Evolutionary conservation across 1,140 invertebrate species (phyloP).

Genomic region (Drosophila hydei): DNA sequence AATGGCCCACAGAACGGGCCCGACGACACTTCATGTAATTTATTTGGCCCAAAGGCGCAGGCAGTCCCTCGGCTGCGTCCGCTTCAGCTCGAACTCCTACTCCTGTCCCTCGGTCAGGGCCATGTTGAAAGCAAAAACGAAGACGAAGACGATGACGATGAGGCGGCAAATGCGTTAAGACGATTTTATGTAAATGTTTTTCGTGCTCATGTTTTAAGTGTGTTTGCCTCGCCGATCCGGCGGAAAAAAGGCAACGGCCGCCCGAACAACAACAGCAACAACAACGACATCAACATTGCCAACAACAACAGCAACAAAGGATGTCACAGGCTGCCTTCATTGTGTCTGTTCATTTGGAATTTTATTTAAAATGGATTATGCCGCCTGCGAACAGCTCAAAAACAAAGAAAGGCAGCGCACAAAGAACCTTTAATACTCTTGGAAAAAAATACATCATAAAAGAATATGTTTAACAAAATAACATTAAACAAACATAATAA

Average conservation of each 20-base stretch:
- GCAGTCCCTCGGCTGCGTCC: conserved; percentile 12
- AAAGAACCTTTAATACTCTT: conserved; percentile 33
- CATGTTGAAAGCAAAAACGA: conserved; percentile 25
- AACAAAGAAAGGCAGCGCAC: conserved; percentile 10
- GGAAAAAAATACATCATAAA: conserved; percentile 4
- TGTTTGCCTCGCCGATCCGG: conserved; percentile 65
- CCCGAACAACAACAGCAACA: conserved; percentile 20
- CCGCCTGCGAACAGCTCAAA: conserved; percentile 44
- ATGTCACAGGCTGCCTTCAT: conserved; percentile 48
- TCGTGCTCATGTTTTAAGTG: conserved; percentile 82
- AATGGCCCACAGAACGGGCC: conserved; percentile 74
- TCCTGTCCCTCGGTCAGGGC: conserved; percentile 27
- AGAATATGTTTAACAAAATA: conserved; percentile 22
- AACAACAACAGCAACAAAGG: conserved; percentile 24
- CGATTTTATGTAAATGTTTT: conserved; percentile 82
- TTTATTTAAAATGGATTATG: conserved; percentile 82
- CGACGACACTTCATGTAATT: conserved; percentile 75
- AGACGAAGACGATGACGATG: conserved; percentile 52
- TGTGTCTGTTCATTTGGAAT: conserved; percentile 78
- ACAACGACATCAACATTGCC: conserved; percentile 3
- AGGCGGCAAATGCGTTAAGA: conserved; percentile 81
- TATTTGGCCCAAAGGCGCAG: conserved; percentile 75
- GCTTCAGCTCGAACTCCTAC: neutral
- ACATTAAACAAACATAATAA: conserved; percentile 25
- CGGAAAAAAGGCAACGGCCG: conserved; percentile 67